A percentile compares a stretch with the other conserved stretches of the same genome.
phyloP scores from a whole-genome alignment of 1,140 invertebrate genomes.

The Linepithema humile region DNA sequence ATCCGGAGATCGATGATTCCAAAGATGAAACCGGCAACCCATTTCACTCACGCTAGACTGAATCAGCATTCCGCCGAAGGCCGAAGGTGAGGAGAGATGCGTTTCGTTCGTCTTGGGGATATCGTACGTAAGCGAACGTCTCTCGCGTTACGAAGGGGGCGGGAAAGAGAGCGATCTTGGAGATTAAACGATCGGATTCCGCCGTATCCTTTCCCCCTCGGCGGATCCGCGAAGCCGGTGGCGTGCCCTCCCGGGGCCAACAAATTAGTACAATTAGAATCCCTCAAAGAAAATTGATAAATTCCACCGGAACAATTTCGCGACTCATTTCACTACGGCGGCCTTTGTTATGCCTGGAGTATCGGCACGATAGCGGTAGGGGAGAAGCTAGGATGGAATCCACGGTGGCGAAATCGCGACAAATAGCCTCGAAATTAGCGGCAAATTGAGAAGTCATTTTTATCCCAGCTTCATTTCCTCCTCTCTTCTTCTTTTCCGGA shows the following conservation, averaged over 20 bases:
- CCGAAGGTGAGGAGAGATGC: slow-evolving; percentile 43
- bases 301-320: slow-evolving; percentile 84
- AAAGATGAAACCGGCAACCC: slow-evolving; percentile 39
- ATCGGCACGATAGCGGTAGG: slow-evolving; percentile 24
- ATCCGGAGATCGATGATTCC: slow-evolving; percentile 52
- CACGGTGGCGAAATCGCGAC: slow-evolving; percentile 52
- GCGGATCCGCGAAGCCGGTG: slow-evolving; percentile 62
- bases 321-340: slow-evolving; percentile 82
- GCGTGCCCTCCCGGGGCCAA: slow-evolving; percentile 76
- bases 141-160: slow-evolving; percentile 21
- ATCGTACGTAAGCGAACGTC: slow-evolving; percentile 26
- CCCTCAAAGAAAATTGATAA: slow-evolving; percentile 85
- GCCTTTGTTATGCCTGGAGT: slow-evolving; percentile 54
- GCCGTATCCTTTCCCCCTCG: slow-evolving; percentile 57
- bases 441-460: slow-evolving; percentile 79
- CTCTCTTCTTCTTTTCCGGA: neutral
- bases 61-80: slow-evolving; percentile 48
- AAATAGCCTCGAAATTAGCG: slow-evolving; percentile 77
- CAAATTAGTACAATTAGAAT: slow-evolving; percentile 85
- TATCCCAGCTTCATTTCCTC: slow-evolving; percentile 49
- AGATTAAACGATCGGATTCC: slow-evolving; percentile 84
- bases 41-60: slow-evolving; percentile 55
- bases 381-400: slow-evolving; percentile 14
- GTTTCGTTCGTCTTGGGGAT: slow-evolving; percentile 27
- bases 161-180: slow-evolving; percentile 65